These are phyloP conservation scores for Mormyrus lacerda DNA, from an alignment of 2,113 vertebrate species.

Conservation along the genomic window DNA sequence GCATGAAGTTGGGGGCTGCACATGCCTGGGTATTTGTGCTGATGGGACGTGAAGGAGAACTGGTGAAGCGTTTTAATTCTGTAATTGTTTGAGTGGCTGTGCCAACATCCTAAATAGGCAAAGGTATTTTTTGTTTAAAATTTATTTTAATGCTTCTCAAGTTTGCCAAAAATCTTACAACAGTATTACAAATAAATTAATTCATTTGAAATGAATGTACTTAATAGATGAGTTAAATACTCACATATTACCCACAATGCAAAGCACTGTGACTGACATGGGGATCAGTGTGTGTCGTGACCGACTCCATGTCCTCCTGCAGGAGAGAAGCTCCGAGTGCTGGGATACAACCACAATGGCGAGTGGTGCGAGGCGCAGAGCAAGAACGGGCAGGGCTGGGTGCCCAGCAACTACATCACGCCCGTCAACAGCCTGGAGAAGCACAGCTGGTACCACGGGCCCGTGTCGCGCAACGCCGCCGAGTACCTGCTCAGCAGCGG, in stretches of 20 bases:
- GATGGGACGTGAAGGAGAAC: neutral
- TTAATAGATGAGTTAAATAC: neutral
- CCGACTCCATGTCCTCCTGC: neutral
- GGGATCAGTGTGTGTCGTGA: neutral
- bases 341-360: constrained; percentile 79
- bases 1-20: neutral
- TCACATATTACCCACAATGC: neutral
- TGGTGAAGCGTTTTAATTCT: neutral
- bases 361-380: constrained; percentile 79
- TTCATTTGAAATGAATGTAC: neutral
- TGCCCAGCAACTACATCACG: constrained; percentile 79
- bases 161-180: neutral
- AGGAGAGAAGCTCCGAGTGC: constrained; percentile 76
- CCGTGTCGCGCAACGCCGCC: constrained; percentile 67
- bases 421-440: constrained; percentile 77
- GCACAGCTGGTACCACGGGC: constrained; percentile 76
- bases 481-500: constrained; percentile 76
- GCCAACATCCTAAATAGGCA: neutral
- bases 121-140: neutral
- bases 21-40: neutral
- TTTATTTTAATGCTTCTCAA: neutral
- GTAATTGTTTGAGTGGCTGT: neutral
- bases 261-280: no score
- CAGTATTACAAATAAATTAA: neutral
- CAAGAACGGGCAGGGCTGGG: constrained; percentile 77